Percentiles rank a stretch among this genome's conserved stretches.
phyloP scores from a whole-genome alignment of 1,140 invertebrate species.

The Uloborus diversus region DNA sequence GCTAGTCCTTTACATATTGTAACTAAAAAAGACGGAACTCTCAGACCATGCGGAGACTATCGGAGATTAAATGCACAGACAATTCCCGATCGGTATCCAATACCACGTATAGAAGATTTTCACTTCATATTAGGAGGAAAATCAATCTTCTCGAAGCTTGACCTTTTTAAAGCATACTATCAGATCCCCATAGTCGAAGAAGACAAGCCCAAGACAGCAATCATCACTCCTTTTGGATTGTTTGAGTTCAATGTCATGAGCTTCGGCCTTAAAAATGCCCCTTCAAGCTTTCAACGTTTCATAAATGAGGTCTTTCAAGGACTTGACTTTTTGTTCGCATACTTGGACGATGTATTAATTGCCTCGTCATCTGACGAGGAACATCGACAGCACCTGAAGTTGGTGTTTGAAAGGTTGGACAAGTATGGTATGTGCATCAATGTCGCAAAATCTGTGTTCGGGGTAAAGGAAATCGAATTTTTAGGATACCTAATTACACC shows the following conservation, averaged over 20 bases:
- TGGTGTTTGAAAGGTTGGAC: slow-evolving; percentile 62
- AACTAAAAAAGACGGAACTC: slow-evolving; percentile 55
- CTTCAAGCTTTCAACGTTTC: slow-evolving; percentile 68
- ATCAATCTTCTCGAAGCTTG: slow-evolving; percentile 59
- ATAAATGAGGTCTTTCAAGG: slow-evolving; percentile 66
- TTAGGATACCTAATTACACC: slow-evolving; percentile 10
- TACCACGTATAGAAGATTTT: slow-evolving; percentile 58
- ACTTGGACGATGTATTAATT: slow-evolving; percentile 71
- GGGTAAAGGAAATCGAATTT: slow-evolving; percentile 1
- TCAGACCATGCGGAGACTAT: slow-evolving; percentile 58
- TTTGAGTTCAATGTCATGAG: slow-evolving; percentile 61
- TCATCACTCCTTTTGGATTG: slow-evolving; percentile 61
- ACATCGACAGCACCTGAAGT: slow-evolving; percentile 63
- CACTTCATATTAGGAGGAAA: neutral
- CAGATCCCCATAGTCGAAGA: slow-evolving; percentile 60
- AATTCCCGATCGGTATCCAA: slow-evolving; percentile 57
- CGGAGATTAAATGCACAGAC: slow-evolving; percentile 56
- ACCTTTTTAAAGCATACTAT: slow-evolving; percentile 58
- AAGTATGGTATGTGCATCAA: slow-evolving; percentile 62
- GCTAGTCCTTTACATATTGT: slow-evolving; percentile 53
- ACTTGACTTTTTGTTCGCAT: slow-evolving; percentile 63
- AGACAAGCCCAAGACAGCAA: slow-evolving; percentile 65
- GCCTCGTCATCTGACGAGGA: slow-evolving; percentile 61
- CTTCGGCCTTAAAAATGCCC: slow-evolving; percentile 67
- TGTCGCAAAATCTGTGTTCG: slow-evolving; percentile 34